These are phyloP conservation scores for Seriola quinqueradiata DNA, from an alignment of 2,113 vertebrate genomes.

Conservation along the genomic window DNA sequence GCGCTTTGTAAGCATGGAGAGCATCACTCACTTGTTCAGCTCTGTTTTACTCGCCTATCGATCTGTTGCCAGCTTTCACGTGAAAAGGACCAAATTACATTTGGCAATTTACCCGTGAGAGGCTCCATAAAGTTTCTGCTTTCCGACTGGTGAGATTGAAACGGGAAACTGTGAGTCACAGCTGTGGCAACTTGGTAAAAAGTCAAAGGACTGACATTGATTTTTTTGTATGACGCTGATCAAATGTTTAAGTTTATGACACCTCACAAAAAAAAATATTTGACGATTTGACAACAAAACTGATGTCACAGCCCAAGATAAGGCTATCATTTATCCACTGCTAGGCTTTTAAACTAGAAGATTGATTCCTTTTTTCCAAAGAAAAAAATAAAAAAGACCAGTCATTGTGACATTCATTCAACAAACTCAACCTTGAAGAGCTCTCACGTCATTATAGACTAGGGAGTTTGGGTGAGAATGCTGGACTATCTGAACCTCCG, in stretches of 20 bases:
- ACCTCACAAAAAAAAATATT: conserved; percentile 17
- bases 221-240: conserved; percentile 34
- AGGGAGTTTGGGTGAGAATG: not conserved
- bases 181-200: conserved; percentile 54
- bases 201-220: conserved; percentile 58
- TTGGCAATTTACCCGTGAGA: conserved; percentile 66
- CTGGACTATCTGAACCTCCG: not conserved
- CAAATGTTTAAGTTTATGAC: conserved; percentile 54
- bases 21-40: conserved; percentile 74
- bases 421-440: conserved; percentile 26
- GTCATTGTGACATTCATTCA: conserved; percentile 20
- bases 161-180: conserved; percentile 64
- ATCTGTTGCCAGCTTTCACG: conserved; percentile 60
- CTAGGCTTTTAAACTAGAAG: conserved; percentile 10
- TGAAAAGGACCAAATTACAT: conserved; percentile 72
- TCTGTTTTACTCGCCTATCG: conserved; percentile 69
- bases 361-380: conserved; percentile 41
- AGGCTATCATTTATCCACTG: conserved; percentile 46
- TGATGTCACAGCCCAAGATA: conserved; percentile 45
- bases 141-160: conserved; percentile 52
- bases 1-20: conserved; percentile 55
- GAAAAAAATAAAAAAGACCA: not conserved
- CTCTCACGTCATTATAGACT: not conserved
- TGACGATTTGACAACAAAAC: not conserved
- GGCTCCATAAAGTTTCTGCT: conserved; percentile 58